phyloP scores from a whole-genome alignment of 2,113 vertebrate genomes.

The Malurus cyaneus region DNA sequence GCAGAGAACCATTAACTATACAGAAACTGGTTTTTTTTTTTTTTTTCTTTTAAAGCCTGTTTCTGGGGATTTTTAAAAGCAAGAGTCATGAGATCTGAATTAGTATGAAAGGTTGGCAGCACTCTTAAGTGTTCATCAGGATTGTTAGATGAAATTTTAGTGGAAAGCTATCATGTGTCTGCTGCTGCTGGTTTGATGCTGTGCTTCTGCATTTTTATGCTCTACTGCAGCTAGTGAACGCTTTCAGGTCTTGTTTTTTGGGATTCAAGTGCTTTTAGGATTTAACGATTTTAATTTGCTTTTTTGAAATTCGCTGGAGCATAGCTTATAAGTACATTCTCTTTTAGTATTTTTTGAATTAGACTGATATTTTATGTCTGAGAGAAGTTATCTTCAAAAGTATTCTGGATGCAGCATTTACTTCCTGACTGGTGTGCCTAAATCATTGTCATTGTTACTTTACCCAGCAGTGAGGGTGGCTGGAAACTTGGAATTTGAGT shows the following conservation, averaged over 20 bases:
- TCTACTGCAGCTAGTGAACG: neutral
- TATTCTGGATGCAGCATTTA: neutral
- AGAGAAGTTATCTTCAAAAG: neutral
- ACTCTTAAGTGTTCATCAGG: neutral
- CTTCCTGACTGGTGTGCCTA: neutral
- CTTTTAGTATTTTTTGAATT: neutral
- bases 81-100: neutral
- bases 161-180: neutral
- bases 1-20: neutral
- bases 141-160: neutral
- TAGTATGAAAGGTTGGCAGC: neutral
- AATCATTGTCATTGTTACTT: neutral
- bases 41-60: neutral
- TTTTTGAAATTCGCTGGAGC: neutral
- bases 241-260: neutral
- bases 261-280: neutral
- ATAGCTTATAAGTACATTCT: neutral
- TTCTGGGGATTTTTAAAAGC: neutral
- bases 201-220: neutral
- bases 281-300: neutral
- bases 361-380: neutral
- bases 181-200: neutral
- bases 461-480: neutral
- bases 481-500: conserved; percentile 39
- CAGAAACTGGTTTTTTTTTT: neutral